Conservation (phyloP, 2,888 invertebrate genomes). For the Heliconius aoede region DNA sequence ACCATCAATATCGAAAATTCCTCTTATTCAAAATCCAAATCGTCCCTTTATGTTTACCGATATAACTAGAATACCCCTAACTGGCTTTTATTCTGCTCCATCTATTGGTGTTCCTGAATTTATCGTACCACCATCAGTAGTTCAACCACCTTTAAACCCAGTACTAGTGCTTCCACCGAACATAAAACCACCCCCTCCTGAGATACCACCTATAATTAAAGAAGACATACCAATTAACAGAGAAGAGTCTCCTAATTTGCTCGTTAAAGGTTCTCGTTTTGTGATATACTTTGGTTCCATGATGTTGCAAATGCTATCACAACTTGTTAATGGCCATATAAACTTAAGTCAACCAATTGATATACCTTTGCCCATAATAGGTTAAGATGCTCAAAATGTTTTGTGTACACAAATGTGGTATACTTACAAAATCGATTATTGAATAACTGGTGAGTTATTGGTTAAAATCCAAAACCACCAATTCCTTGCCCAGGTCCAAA, state of each 20-base stretch:
- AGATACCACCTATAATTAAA: slow-evolving; percentile 22
- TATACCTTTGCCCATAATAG: slow-evolving; percentile 46
- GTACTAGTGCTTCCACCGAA: not conserved
- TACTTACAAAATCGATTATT: slow-evolving; percentile 18
- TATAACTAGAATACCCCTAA: slow-evolving; percentile 37
- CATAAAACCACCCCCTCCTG: not conserved
- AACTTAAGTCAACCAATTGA: slow-evolving; percentile 59
- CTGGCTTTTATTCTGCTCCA: slow-evolving; percentile 23
- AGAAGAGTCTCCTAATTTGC: slow-evolving; percentile 48
- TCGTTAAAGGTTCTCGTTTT: slow-evolving; percentile 59
- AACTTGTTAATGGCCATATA: slow-evolving; percentile 64
- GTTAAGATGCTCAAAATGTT: slow-evolving; percentile 29
- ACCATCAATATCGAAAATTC: slow-evolving; percentile 30
- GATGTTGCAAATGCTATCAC: slow-evolving; percentile 64
- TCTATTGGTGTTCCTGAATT: slow-evolving; percentile 36
- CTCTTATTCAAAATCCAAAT: slow-evolving; percentile 29
- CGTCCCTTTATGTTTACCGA: slow-evolving; percentile 37
- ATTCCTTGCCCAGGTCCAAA: slow-evolving; percentile 27
- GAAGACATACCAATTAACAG: slow-evolving; percentile 41
- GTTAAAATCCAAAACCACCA: slow-evolving; percentile 21
- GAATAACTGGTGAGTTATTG: not conserved
- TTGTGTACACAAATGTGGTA: not conserved
- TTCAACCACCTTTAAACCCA: not conserved
- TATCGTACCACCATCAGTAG: slow-evolving; percentile 7
- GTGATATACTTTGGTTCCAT: slow-evolving; percentile 68